Evolutionary conservation across 2,888 invertebrate genomes (phyloP).

Genomic region (Eupithecia inturbata): DNA sequence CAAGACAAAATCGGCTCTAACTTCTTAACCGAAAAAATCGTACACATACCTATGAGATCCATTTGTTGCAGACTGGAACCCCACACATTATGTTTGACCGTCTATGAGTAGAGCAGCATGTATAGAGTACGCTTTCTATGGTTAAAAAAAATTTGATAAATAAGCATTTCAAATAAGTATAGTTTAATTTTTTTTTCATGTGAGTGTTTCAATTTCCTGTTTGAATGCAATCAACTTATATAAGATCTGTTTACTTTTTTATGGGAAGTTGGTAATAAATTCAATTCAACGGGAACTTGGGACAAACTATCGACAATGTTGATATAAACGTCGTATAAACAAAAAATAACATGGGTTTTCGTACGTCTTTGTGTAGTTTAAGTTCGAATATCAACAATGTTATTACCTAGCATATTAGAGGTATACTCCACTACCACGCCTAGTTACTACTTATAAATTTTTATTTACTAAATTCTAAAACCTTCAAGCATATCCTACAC

Average conservation of each 20-base stretch:
- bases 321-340: background rate
- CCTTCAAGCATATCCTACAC: constrained; percentile 2
- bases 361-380: background rate
- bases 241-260: background rate
- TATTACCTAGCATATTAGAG: background rate
- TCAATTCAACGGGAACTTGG: background rate
- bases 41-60: background rate
- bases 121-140: background rate
- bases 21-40: background rate
- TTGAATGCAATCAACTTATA: background rate
- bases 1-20: background rate
- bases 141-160: background rate
- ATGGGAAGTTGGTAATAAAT: background rate
- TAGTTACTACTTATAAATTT: background rate
- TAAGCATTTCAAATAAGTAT: background rate
- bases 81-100: background rate
- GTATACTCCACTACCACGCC: background rate
- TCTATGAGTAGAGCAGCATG: background rate
- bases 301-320: background rate
- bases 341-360: background rate
- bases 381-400: background rate
- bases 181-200: background rate
- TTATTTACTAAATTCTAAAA: background rate
- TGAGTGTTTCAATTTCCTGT: background rate
- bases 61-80: background rate